These are phyloP conservation scores for Cirrhinus molitorella DNA, from an alignment of 2,797 vertebrate genomes.

Conservation along the genomic window DNA sequence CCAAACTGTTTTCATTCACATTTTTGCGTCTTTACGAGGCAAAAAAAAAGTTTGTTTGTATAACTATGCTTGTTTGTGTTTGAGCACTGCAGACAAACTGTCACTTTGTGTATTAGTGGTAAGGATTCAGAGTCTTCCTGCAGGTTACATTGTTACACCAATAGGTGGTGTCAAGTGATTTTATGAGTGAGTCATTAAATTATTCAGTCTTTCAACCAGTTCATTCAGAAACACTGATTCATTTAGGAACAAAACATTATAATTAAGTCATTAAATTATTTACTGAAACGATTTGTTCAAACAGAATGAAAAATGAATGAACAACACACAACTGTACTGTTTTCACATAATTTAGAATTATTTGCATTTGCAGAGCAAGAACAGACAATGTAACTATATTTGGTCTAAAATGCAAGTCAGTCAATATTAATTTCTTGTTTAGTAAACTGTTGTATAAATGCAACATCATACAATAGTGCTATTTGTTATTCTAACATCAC, in stretches of 20 bases:
- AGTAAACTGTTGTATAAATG: background rate
- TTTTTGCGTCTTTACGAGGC: background rate
- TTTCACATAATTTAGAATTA: background rate
- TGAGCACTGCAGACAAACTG: background rate
- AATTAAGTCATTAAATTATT: background rate
- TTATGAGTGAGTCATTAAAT: background rate
- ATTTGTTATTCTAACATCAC: background rate
- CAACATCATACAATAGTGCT: background rate
- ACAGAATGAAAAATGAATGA: no score
- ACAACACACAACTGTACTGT: background rate
- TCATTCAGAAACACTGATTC: background rate
- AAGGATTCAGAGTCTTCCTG: background rate
- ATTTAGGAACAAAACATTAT: background rate
- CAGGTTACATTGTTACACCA: background rate
- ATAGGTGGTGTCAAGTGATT: background rate
- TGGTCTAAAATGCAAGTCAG: background rate
- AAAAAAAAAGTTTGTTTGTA: background rate
- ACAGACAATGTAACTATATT: background rate
- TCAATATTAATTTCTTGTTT: background rate
- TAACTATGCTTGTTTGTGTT: background rate
- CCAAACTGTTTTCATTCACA: background rate
- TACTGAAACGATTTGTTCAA: background rate
- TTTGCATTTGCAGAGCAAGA: background rate
- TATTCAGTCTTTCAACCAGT: background rate
- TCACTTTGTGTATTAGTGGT: background rate